These are phyloP conservation scores for Phymatocera aterrima DNA, from an alignment of 2,888 invertebrate species.

Conservation along the genomic window DNA sequence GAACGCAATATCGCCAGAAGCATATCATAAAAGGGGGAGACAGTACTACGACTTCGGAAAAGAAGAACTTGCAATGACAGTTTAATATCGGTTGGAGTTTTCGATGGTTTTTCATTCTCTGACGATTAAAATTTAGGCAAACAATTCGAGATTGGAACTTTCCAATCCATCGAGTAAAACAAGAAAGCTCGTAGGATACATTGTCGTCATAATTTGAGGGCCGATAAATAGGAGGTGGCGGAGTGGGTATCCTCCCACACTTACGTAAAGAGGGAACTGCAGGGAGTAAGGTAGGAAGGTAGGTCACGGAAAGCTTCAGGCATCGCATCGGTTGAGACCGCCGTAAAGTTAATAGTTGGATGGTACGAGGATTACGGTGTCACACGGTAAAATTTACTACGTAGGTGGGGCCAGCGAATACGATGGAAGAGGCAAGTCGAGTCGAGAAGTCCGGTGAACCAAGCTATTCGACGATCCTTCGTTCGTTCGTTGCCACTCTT, in stretches of 20 bases:
- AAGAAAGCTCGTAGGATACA: background rate
- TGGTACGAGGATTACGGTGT: constrained; percentile 38
- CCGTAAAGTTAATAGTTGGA: constrained; percentile 43
- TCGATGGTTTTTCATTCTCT: no score
- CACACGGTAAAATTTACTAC: constrained; percentile 39
- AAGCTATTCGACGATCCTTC: constrained; percentile 29
- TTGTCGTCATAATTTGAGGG: constrained; percentile 33
- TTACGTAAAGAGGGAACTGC: constrained; percentile 24
- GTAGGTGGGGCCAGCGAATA: background rate
- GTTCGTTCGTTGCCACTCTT: constrained; percentile 34
- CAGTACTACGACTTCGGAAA: no score
- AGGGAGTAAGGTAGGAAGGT: background rate
- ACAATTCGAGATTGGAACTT: background rate
- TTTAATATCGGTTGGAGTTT: no score
- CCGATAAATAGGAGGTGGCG: constrained; percentile 33
- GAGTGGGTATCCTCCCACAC: constrained; percentile 9
- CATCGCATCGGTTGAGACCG: constrained; percentile 25
- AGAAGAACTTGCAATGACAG: no score
- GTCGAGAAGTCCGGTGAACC: constrained; percentile 35
- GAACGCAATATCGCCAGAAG: background rate
- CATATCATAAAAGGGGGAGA: no score
- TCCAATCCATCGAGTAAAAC: background rate
- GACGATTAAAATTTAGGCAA: background rate
- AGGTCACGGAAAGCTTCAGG: background rate
- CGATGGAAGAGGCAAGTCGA: background rate